Percentiles rank a stretch among this genome's conserved stretches.
Evolutionary conservation across 2,797 vertebrate species (phyloP).

Genomic region (Notamacropus eugenii): DNA sequence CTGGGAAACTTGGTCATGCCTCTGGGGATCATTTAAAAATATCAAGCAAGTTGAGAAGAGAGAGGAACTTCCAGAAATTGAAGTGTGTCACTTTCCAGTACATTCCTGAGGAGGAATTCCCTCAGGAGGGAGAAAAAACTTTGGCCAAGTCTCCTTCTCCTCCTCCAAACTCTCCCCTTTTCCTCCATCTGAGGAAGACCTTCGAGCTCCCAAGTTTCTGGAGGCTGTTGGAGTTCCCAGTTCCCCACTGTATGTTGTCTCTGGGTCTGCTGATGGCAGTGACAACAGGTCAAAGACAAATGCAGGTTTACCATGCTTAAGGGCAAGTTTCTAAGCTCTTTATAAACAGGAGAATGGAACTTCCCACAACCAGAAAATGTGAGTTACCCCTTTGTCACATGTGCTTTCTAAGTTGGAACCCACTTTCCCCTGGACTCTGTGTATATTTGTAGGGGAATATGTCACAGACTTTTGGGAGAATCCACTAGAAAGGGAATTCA

Average conservation of each 20-base stretch:
- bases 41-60: not conserved
- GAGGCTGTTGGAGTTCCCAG: not conserved
- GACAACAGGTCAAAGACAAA: not conserved
- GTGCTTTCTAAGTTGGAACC: not conserved
- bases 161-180: not conserved
- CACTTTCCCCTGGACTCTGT: not conserved
- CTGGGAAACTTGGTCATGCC: not conserved
- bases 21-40: not conserved
- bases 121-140: not conserved
- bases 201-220: not conserved
- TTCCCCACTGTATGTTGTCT: not conserved
- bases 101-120: not conserved
- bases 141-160: not conserved
- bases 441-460: not conserved
- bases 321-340: not conserved
- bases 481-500: not conserved
- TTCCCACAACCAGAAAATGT: not conserved
- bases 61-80: not conserved
- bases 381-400: not conserved
- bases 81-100: not conserved
- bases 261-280: not conserved
- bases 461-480: not conserved
- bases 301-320: not conserved
- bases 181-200: not conserved
- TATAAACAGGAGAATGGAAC: not conserved